phyloP scores from a whole-genome alignment of 2,888 invertebrate species.

The Agrotis puta region DNA sequence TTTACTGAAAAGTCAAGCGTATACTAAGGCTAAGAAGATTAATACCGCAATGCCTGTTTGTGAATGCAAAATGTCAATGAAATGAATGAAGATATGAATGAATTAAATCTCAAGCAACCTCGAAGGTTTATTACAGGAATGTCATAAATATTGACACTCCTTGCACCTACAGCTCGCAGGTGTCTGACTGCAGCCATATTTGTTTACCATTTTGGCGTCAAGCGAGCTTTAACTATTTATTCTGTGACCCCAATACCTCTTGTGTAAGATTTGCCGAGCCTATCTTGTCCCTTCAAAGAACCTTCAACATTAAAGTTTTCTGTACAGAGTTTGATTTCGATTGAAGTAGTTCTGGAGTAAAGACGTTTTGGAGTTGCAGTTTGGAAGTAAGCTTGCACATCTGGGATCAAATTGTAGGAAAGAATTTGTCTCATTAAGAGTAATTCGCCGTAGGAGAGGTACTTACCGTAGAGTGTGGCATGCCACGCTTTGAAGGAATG shows the following conservation, averaged over 20 bases:
- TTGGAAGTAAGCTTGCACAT: constrained; percentile 36
- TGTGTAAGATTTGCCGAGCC: constrained; percentile 66
- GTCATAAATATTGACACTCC: constrained; percentile 47
- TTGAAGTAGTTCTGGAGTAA: not conserved
- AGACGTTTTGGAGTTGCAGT: not conserved
- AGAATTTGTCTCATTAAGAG: constrained; percentile 65
- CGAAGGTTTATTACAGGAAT: constrained; percentile 30
- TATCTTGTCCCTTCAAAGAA: constrained; percentile 8
- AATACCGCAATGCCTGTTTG: not conserved
- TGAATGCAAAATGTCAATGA: constrained; percentile 2
- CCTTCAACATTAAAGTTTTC: not conserved
- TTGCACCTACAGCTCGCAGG: constrained; percentile 24
- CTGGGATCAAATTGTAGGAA: constrained; percentile 50
- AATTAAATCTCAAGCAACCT: constrained; percentile 20
- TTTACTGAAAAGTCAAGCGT: too few relatives aligned
- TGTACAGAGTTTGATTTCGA: not conserved
- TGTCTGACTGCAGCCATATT: constrained; percentile 40
- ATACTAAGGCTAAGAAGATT: not conserved
- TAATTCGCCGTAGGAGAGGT: constrained; percentile 16
- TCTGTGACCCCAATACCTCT: constrained; percentile 72
- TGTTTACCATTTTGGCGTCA: constrained; percentile 56
- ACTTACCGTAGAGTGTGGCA: constrained; percentile 1
- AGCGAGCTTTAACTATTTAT: constrained; percentile 70
- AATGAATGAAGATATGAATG: constrained; percentile 11
- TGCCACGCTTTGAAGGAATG: constrained; percentile 36